These are phyloP conservation scores for Willisornis vidua DNA, from an alignment of 2,113 vertebrate species.

Conservation along the genomic window DNA sequence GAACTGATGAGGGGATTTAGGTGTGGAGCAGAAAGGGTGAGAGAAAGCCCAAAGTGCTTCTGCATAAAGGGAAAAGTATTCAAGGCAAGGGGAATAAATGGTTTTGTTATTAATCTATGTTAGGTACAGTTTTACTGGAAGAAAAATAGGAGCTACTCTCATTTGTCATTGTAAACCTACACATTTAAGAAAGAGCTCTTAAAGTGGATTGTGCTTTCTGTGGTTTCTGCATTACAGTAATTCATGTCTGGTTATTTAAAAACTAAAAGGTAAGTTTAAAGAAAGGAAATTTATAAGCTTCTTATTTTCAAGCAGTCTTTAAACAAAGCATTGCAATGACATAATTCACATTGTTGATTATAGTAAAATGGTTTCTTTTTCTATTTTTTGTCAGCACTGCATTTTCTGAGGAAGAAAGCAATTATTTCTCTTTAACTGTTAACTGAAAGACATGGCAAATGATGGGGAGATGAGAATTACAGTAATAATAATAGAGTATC, in stretches of 20 bases:
- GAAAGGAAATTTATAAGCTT: not conserved
- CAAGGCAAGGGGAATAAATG: not conserved
- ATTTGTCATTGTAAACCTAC: not conserved
- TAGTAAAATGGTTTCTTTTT: not conserved
- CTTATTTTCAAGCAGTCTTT: slow-evolving; percentile 7
- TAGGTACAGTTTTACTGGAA: not conserved
- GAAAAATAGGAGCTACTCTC: not conserved
- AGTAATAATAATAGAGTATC: not conserved
- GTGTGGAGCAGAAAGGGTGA: not conserved
- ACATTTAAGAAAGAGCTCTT: slow-evolving; percentile 23
- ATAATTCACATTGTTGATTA: not conserved
- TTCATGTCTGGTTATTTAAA: slow-evolving; percentile 14
- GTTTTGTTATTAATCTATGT: not conserved
- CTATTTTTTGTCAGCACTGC: not conserved
- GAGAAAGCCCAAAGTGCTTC: not conserved
- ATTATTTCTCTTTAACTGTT: not conserved
- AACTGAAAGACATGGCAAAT: not conserved
- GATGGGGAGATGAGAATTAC: not conserved
- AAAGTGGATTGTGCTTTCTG: not conserved
- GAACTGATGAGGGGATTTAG: not conserved
- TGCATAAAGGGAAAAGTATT: not conserved
- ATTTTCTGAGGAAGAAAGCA: slow-evolving; percentile 1
- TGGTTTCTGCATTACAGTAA: not conserved
- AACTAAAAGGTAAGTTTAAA: slow-evolving; percentile 5
- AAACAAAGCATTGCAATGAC: not conserved